Base-by-base conservation (phyloP, 2,797 vertebrate species). In the Megaceryle alcyon region DNA sequence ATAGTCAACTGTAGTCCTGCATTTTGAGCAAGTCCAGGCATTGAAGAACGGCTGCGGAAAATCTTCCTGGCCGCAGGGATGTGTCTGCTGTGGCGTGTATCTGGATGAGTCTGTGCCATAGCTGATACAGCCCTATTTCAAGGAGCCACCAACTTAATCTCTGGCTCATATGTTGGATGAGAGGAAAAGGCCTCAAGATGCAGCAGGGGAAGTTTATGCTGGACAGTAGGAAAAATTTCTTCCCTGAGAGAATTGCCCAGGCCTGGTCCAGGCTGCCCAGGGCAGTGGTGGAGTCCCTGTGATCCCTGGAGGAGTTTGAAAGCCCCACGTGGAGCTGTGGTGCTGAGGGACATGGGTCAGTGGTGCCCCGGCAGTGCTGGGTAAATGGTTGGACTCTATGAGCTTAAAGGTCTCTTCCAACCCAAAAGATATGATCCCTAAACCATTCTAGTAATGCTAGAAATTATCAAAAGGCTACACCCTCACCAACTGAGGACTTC, bases 61-160 rank as follows among this genome's bases (percentile, higher is more conserved):
- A 25, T 5, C 28, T n/a, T 39, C 41, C 39, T 10, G 5, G 37
- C 31, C 37, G 0, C 29, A 18, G 54, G 15, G 35, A 13, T 3
- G 4, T 8, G 57, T 12, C 23, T 31, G 37, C 15, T 43, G 16
- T 33, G 53, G 23, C 22, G 31, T 6, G 4, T 21, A 5, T 35
- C 44, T 12, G 37, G 26, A 15, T 5, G 23, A 54, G 26, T 2
- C 5, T 1, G 53, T 48, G 63, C 56, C 6, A 0, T 2, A 17
- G 35, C 19, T 3, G 10, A 35, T 3, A 5, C 19, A 12, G 7
- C 29, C 2, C 0, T 9, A 1, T 9, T 33, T 70, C 39, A 21
- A 7, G n/a, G n/a, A 57, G 31, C 20, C 56, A 33, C n/a, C 12
- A 33, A 14, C 20, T 57, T 33, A 33, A 14, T 31, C 12, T 57